Evolutionary conservation across 2,113 vertebrate genomes (phyloP).

Genomic region (Natator depressus): DNA sequence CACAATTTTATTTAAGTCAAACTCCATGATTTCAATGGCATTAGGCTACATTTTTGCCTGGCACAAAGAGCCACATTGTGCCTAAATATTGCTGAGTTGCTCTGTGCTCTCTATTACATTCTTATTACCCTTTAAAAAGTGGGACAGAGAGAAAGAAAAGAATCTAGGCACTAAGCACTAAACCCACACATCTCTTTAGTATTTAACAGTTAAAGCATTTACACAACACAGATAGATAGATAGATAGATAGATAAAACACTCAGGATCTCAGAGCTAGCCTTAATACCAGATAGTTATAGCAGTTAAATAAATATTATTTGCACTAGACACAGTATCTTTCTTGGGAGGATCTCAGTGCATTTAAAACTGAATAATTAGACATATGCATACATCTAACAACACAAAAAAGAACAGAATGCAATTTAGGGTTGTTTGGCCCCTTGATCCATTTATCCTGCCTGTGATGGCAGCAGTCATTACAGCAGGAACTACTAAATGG

Average conservation of each 20-base stretch:
- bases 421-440: background rate
- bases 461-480: constrained; percentile 23
- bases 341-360: constrained; percentile 27
- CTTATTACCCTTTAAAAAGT: background rate
- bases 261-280: background rate
- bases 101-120: background rate
- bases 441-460: background rate
- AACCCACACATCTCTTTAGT: fast-evolving
- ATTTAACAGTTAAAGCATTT: background rate
- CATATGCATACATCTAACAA: background rate
- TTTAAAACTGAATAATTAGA: constrained; percentile 42
- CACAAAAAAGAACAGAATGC: background rate
- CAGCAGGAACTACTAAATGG: constrained; percentile 42
- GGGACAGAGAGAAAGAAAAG: background rate
- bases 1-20: background rate
- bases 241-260: background rate
- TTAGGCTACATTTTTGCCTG: background rate
- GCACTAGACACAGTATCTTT: background rate
- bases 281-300: background rate
- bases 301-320: constrained; percentile 25
- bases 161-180: fast-evolving
- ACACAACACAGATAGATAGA: too few relatives aligned
- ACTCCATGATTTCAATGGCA: background rate
- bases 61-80: background rate
- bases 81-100: background rate